These are phyloP conservation scores for Lampris incognitus DNA, from an alignment of 2,113 vertebrate genomes.

Conservation along the genomic window DNA sequence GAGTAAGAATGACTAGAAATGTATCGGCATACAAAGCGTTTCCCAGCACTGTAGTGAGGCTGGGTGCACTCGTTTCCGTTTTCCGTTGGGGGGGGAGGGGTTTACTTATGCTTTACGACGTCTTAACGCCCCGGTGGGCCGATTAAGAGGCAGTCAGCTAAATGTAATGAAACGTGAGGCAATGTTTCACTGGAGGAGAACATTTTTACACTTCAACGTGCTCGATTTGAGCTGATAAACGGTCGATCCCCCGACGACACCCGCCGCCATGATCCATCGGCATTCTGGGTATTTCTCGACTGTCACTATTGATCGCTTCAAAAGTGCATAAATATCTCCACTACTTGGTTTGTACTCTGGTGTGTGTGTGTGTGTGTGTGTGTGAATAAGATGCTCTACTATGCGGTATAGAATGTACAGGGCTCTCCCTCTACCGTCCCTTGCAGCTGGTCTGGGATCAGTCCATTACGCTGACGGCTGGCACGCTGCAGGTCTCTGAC, in stretches of 20 bases:
- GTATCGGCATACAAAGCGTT: too few relatives aligned
- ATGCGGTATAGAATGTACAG: neutral
- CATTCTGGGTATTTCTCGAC: slow-evolving; percentile 49
- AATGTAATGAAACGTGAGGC: slow-evolving; percentile 48
- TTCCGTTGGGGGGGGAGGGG: slow-evolving; percentile 9
- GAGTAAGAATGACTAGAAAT: too few relatives aligned
- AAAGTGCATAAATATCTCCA: slow-evolving; percentile 14
- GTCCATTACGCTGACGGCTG: slow-evolving; percentile 47
- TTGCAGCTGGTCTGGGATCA: slow-evolving; percentile 10
- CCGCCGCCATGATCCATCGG: slow-evolving; percentile 47
- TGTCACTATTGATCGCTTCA: slow-evolving; percentile 51
- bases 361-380: slow-evolving; percentile 11
- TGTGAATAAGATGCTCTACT: neutral
- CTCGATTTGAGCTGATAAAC: slow-evolving; percentile 58
- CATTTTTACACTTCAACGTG: slow-evolving; percentile 52
- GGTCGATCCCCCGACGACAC: slow-evolving; percentile 14
- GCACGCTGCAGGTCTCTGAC: slow-evolving; percentile 49
- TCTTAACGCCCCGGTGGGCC: slow-evolving; percentile 34
- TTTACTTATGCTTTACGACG: slow-evolving; percentile 51
- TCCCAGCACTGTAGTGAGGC: neutral
- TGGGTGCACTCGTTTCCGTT: neutral
- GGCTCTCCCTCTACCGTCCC: neutral
- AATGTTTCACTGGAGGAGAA: slow-evolving; percentile 43
- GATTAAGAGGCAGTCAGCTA: slow-evolving; percentile 59
- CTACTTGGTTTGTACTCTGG: neutral